A percentile compares a stretch with the other conserved stretches of the same genome.
Evolutionary conservation across 2,797 vertebrate genomes (phyloP).

Genomic region (Chiloscyllium punctatum): DNA sequence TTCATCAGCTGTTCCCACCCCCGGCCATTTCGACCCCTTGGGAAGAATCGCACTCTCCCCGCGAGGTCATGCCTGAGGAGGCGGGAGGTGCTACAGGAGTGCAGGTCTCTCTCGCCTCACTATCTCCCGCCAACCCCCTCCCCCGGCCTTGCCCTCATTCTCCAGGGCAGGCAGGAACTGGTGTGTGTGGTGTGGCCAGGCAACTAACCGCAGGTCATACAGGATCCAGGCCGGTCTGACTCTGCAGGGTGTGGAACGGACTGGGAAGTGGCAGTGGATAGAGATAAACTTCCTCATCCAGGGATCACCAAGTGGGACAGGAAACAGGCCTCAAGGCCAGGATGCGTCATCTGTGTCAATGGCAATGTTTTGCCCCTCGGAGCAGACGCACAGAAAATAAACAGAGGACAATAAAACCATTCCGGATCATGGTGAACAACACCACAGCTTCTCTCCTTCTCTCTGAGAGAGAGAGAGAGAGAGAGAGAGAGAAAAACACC

Average conservation of each 20-base stretch:
- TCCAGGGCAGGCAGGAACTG: not conserved
- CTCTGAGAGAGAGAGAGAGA: no score
- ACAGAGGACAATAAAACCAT: not conserved
- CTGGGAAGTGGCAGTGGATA: not conserved
- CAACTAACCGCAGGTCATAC: not conserved
- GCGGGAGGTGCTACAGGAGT: no score
- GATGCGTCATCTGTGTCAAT: not conserved
- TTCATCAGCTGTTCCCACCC: no score
- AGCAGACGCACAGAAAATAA: not conserved
- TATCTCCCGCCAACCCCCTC: no score
- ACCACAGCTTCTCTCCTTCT: not conserved
- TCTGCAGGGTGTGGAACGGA: not conserved
- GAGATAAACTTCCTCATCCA: not conserved
- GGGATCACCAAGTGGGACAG: not conserved
- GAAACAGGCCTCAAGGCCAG: not conserved
- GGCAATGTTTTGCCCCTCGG: not conserved
- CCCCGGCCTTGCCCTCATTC: no score
- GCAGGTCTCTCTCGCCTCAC: no score
- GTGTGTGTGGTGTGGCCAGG: not conserved
- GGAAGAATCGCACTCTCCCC: no score
- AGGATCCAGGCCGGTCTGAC: not conserved
- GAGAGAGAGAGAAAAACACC: no score
- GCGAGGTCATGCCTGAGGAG: no score
- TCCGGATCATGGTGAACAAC: not conserved
- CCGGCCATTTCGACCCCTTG: no score